Evolutionary conservation across 2,888 invertebrate species (phyloP), one percentile per base, ranked within the genome.

Genomic region (Epinotia ramella): DNA sequence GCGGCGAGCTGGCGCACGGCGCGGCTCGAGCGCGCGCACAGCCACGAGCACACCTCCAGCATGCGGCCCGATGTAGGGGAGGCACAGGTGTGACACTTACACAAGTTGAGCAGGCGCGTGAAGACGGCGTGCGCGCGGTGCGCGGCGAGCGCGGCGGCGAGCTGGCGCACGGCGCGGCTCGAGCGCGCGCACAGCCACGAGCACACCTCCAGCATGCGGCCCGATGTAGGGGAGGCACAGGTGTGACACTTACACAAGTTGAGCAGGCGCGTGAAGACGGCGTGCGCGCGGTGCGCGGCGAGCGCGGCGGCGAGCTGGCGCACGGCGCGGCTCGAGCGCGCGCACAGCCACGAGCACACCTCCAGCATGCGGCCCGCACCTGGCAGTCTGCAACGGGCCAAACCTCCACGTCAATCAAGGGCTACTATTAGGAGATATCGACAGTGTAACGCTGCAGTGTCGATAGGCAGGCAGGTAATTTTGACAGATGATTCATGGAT

Each of bases 131-230:
- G 44, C 44, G 3, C 44, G 44, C 44, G 3, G 83, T 89, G 84
- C 0, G 88, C 82, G 46, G 83, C 78, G 56, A 92, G 84, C 1
- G 94, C 90, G 16, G 88, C 79, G 3, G 93, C 92, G 53, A 92
- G 81, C 82, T 94, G 93, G 0, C 94, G 84, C 80, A 91, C 94
- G 67, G 85, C 94, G 78, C 94, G 90, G 68, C 93, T 90, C 68
- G 92, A 92, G 28, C 92, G 90, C 77, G 88, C 93, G 83, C 93
- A 92, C 77, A 93, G 82, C 93, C 94, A 94, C 80, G 88, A 81
- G 78, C 91, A 91, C 68, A 93, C 92, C 68, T 94, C 94, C 73
- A 91, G 73, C 94, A 94, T 93, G 16, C 93, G 91, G 0, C 85
- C 82, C 6, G 33, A n/a, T 33, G 33, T 20, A 20, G 20, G 20